phyloP scores from a whole-genome alignment of 2,888 invertebrate genomes.

The Athalia cordata region DNA sequence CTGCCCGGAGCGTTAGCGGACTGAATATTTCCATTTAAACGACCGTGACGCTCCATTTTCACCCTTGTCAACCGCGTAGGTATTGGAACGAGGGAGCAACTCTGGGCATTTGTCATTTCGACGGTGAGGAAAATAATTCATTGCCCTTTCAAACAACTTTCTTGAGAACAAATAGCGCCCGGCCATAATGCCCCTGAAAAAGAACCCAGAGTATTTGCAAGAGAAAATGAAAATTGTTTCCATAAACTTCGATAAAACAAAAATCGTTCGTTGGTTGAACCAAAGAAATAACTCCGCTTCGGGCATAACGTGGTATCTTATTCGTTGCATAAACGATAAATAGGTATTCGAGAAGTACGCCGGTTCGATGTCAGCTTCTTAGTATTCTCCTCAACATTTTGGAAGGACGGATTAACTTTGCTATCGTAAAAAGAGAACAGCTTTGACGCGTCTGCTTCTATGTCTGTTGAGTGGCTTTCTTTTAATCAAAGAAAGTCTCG shows the following conservation, averaged over 20 bases:
- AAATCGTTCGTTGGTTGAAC: too few relatives aligned
- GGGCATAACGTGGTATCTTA: too few relatives aligned
- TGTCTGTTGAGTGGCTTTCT: not conserved
- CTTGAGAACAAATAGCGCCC: slow-evolving; percentile 7
- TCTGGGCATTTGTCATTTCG: slow-evolving; percentile 1
- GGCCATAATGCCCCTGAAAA: not conserved
- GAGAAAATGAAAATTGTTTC: too few relatives aligned
- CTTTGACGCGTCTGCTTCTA: slow-evolving; percentile 44
- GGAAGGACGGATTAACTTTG: slow-evolving; percentile 59
- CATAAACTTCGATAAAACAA: too few relatives aligned
- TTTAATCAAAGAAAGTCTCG: slow-evolving; percentile 22
- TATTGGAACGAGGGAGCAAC: too few relatives aligned
- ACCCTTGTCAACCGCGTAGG: slow-evolving; percentile 25
- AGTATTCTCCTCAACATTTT: slow-evolving; percentile 57
- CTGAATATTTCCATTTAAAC: slow-evolving; percentile 31
- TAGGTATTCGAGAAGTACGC: too few relatives aligned
- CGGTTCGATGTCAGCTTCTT: slow-evolving; percentile 52
- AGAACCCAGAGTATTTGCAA: too few relatives aligned
- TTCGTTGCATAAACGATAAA: too few relatives aligned
- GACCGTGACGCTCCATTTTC: slow-evolving; percentile 15
- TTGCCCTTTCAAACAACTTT: slow-evolving; percentile 17
- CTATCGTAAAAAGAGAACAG: slow-evolving; percentile 49
- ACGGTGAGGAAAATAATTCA: slow-evolving; percentile 26
- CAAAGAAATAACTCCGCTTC: too few relatives aligned
- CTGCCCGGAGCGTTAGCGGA: slow-evolving; percentile 12